These are phyloP conservation scores for Apamea sordens DNA, from an alignment of 2,888 invertebrate species.

Conservation along the genomic window DNA sequence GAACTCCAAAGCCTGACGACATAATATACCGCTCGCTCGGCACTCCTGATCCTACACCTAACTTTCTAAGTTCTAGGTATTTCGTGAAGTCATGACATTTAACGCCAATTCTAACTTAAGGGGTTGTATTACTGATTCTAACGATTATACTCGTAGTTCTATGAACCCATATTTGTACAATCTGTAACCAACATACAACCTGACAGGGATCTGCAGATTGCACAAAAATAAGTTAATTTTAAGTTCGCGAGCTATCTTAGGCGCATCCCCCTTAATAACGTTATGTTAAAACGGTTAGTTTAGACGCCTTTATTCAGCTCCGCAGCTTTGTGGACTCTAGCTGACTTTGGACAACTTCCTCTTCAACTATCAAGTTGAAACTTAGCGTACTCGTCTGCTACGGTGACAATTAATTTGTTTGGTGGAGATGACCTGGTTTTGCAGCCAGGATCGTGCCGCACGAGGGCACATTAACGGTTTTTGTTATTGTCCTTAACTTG, in stretches of 20 bases:
- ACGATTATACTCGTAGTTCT: neutral
- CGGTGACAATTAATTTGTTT: constrained; percentile 1
- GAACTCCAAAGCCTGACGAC: no score
- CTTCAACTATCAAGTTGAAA: neutral
- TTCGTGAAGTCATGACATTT: neutral
- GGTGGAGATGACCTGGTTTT: neutral
- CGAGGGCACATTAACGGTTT: neutral
- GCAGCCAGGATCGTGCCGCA: no score
- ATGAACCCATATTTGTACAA: neutral
- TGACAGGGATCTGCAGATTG: no score
- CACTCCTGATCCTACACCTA: no score
- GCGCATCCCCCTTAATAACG: no score
- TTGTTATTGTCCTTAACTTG: constrained; percentile 3
- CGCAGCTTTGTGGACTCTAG: neutral
- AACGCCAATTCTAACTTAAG: no score
- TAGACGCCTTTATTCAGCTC: neutral
- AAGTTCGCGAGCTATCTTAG: neutral
- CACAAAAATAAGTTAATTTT: neutral
- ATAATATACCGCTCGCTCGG: no score
- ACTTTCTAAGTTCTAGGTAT: neutral
- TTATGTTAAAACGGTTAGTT: neutral
- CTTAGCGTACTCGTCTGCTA: neutral
- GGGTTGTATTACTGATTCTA: neutral
- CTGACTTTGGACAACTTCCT: neutral
- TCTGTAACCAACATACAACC: neutral